These are phyloP conservation scores for Trematomus loennbergii DNA, from an alignment of 2,113 vertebrate genomes.

Conservation along the genomic window DNA sequence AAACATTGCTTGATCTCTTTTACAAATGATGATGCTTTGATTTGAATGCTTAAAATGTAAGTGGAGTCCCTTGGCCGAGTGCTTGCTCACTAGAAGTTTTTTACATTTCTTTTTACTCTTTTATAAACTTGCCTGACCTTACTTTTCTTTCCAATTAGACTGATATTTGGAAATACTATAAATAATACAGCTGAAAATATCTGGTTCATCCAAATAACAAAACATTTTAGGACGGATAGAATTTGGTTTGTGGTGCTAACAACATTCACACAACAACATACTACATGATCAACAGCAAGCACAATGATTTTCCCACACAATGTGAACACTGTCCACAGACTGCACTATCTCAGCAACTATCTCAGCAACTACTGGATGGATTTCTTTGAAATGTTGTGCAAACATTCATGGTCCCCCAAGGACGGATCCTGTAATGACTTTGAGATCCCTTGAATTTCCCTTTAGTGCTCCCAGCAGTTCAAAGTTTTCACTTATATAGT, in stretches of 20 bases:
- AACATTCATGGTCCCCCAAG: background rate
- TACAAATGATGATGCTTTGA: slow-evolving; percentile 83
- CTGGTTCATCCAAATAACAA: slow-evolving; percentile 11
- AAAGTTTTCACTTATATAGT: background rate
- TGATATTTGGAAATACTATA: slow-evolving; percentile 33
- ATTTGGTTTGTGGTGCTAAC: background rate
- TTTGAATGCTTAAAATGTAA: slow-evolving; percentile 74
- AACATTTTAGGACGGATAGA: background rate
- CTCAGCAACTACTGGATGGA: background rate
- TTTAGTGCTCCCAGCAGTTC: background rate
- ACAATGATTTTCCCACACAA: background rate
- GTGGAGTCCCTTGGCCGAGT: slow-evolving; percentile 53
- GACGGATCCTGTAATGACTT: background rate
- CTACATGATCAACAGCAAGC: background rate
- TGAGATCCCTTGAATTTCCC: background rate
- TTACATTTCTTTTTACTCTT: slow-evolving; percentile 32
- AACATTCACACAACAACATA: background rate
- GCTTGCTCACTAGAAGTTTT: slow-evolving; percentile 40
- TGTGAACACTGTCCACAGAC: slow-evolving; percentile 2
- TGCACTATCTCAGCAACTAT: background rate
- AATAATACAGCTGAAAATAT: slow-evolving; percentile 16
- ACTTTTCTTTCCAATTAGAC: slow-evolving; percentile 34
- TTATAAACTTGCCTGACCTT: slow-evolving; percentile 23
- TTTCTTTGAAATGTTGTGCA: background rate
- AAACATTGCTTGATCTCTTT: slow-evolving; percentile 85